Conservation (phyloP, 2,888 invertebrate genomes). For the Microplitis deprimator region DNA sequence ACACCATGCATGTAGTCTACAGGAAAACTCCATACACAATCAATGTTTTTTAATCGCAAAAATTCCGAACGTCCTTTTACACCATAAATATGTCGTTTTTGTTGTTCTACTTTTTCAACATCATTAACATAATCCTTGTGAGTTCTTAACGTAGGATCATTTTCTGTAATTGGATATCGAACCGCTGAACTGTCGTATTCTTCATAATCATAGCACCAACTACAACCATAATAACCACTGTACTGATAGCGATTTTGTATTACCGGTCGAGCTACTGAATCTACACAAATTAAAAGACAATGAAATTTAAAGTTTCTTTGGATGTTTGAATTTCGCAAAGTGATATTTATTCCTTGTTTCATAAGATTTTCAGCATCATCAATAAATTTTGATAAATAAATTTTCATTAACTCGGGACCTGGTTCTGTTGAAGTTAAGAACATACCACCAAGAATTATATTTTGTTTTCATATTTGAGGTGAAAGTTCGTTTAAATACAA, state of each 20-base stretch:
- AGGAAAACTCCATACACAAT: conserved; percentile 41
- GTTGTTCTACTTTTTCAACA: conserved; percentile 23
- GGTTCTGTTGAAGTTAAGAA: conserved; percentile 44
- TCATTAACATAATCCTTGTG: conserved; percentile 29
- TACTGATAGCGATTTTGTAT: conserved; percentile 39
- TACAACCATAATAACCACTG: conserved; percentile 44
- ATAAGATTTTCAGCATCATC: conserved; percentile 39
- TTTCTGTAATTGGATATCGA: conserved; percentile 33
- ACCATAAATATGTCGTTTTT: conserved; percentile 19
- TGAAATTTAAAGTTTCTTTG: conserved; percentile 29
- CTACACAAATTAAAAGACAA: conserved; percentile 29
- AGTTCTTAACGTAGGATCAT: conserved; percentile 24
- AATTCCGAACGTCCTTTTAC: conserved; percentile 39
- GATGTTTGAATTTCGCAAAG: conserved; percentile 14
- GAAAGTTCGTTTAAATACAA: conserved; percentile 45
- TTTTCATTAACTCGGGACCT: conserved; percentile 44
- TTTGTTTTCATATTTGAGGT: conserved; percentile 37
- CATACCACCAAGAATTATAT: conserved; percentile 39
- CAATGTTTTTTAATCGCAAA: conserved; percentile 31
- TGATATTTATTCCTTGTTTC: conserved; percentile 30
- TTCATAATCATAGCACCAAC: conserved; percentile 44
- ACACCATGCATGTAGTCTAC: conserved; percentile 44
- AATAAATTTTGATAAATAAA: conserved; percentile 44
- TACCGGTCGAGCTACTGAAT: conserved; percentile 35
- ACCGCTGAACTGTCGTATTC: conserved; percentile 32